Evolutionary conservation across 2,888 invertebrate species (phyloP).

Genomic region (Caenorhabditis plicata): DNA sequence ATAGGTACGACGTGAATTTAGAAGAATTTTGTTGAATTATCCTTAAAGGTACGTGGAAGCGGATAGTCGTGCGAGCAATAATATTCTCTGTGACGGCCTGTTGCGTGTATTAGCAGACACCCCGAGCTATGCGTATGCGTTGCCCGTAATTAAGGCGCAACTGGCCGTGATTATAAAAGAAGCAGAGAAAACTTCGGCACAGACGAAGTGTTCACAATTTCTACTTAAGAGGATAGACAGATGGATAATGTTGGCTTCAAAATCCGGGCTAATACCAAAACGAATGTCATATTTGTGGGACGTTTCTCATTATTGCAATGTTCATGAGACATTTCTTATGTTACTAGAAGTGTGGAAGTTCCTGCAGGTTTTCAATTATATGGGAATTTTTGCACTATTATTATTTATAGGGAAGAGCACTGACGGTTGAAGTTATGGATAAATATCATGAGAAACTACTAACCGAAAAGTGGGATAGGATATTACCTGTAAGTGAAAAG

Average conservation of each 20-base stretch:
- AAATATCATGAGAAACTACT: constrained; percentile 14
- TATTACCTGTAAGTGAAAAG: constrained; percentile 7
- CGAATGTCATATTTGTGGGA: constrained; percentile 13
- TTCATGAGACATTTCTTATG: constrained; percentile 19
- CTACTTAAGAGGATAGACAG: constrained; percentile 4
- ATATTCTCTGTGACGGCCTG: constrained; percentile 22
- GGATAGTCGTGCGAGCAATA: constrained; percentile 1
- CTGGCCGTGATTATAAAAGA: constrained; percentile 33
- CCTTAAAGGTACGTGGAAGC: constrained; percentile 22
- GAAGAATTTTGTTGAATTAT: background rate
- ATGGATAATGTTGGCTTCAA: constrained; percentile 16
- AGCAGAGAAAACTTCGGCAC: constrained; percentile 9
- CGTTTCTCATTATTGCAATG: constrained; percentile 9
- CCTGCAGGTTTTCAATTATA: constrained; percentile 8
- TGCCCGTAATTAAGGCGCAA: constrained; percentile 42
- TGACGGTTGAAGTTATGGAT: constrained; percentile 3
- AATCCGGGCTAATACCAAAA: constrained; percentile 5
- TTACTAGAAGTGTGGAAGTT: constrained; percentile 28
- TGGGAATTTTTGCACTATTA: too few species aligned
- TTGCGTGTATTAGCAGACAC: constrained; percentile 29
- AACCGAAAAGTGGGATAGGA: constrained; percentile 8
- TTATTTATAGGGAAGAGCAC: constrained; percentile 7
- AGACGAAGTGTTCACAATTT: background rate
- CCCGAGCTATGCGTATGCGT: constrained; percentile 30
- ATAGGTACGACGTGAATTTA: constrained; percentile 6